Conservation (phyloP, 2,888 invertebrate genomes). For the Pardosa pseudoannulata region DNA sequence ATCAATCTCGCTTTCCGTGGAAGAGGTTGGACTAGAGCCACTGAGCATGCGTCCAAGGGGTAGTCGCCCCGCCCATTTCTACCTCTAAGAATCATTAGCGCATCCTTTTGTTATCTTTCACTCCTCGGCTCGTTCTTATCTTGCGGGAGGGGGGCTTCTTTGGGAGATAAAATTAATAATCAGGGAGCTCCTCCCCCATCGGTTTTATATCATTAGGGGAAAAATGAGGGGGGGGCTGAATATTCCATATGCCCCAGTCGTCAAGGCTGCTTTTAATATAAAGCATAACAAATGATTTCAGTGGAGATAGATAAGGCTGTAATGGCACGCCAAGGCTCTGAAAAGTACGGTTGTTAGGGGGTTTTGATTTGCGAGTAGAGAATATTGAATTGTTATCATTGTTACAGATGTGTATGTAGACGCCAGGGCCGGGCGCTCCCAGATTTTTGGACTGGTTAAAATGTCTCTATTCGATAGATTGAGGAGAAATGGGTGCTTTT, state of each 20-base stretch:
- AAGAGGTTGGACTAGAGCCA: conserved; percentile 45
- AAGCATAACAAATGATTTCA: conserved; percentile 63
- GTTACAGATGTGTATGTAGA: conserved; percentile 13
- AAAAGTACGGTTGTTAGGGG: conserved; percentile 5
- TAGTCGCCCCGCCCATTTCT: conserved; percentile 41
- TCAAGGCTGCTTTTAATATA: conserved; percentile 54
- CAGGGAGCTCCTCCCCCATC: conserved; percentile 53
- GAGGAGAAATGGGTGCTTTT: too few species aligned
- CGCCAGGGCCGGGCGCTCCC: not conserved
- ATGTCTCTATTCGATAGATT: not conserved
- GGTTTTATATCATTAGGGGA: conserved; percentile 66
- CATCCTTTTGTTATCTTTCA: conserved; percentile 66
- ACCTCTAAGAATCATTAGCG: conserved; percentile 69
- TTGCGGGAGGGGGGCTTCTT: conserved; percentile 21
- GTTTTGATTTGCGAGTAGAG: not conserved
- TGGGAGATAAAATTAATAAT: conserved; percentile 69
- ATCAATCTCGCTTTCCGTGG: conserved; percentile 50
- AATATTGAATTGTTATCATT: conserved; percentile 17
- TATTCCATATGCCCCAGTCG: conserved; percentile 42
- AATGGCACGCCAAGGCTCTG: not conserved
- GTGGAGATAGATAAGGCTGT: not conserved
- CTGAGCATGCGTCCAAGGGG: conserved; percentile 32
- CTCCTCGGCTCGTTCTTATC: conserved; percentile 46
- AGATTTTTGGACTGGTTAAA: not conserved
- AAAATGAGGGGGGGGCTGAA: conserved; percentile 17